A percentile compares a stretch with the other conserved stretches of the same genome.
Evolutionary conservation across 1,140 invertebrate species (phyloP).

Genomic region (Cecropterus lyciades): DNA sequence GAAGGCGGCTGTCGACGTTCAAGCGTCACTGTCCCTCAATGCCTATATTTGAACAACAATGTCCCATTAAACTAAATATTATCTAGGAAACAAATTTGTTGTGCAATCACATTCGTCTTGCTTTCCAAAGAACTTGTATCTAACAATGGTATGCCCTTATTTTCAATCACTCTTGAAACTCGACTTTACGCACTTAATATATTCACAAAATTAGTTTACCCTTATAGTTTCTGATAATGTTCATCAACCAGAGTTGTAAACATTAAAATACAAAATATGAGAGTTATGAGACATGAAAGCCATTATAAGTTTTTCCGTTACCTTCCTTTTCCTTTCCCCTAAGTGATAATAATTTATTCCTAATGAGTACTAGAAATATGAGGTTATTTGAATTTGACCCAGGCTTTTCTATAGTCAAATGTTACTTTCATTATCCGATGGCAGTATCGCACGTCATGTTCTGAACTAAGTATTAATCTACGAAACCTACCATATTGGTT

Average conservation of each 20-base stretch:
- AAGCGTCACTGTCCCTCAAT: conserved; percentile 61
- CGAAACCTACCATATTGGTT: background rate
- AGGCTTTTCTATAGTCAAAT: background rate
- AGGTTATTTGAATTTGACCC: background rate
- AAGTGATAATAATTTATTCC: no score
- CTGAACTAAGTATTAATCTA: background rate
- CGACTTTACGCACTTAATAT: no score
- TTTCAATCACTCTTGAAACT: no score
- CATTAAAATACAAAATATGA: no score
- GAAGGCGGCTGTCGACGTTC: conserved; percentile 50
- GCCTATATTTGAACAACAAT: conserved; percentile 58
- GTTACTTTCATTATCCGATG: no score
- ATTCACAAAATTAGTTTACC: no score
- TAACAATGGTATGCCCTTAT: background rate
- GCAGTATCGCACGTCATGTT: background rate
- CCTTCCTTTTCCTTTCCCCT: no score
- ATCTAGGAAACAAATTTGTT: conserved; percentile 3
- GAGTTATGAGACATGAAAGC: no score
- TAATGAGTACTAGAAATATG: no score
- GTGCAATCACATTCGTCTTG: background rate
- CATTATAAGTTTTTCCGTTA: no score
- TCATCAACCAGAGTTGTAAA: no score
- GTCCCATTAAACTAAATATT: conserved; percentile 37
- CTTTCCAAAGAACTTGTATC: background rate
- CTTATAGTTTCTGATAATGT: no score